Evolutionary conservation across 2,113 vertebrate species (phyloP), one percentile per base, ranked within the genome.

Genomic region (Eclectus roratus): DNA sequence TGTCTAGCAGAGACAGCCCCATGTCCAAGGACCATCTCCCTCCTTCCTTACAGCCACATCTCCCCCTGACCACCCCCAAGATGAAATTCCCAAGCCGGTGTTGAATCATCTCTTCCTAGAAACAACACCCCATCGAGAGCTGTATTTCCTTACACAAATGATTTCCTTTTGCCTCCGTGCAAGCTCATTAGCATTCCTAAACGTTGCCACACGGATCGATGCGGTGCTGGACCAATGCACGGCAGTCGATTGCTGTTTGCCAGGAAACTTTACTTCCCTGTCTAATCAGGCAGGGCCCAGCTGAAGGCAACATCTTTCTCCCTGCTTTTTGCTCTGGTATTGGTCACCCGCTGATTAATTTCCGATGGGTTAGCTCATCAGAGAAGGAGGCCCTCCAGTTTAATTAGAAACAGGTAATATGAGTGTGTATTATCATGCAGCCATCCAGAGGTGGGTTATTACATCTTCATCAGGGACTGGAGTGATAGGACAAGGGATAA

Each of bases 151-250:
- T 83, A 80, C 23, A 39, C 65, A 71, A 94, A 85, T 90, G 11
- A 81, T 97, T 94, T 84, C 80, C 53, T 91, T 93, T 90, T 23
- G 23, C 63, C 50, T 76, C 77, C 0, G 0, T 28, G 55, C 7
- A 15, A 86, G 65, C 92, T 95, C 79, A 94, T 94, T 93, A 88
- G 18, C 87, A 95, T 95, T 96, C 93, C 85, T 46, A 69, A 83
- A 88, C 12, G 5, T 0, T 0, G 20, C 63, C 4, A 0, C 6
- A 0, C 0, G 20, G 81, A 91, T 96, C 92, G 3, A 96, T 94
- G 77, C 0, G 5, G 72, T 79, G 71, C 87, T 12, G 58, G 92
- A 31, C 93, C 91, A 73, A 65, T 0, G 7, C 85, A 10, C 1
- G 10, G 52, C 82, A 55, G 87, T 95, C 82, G 4, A 95, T 96